phyloP scores from a whole-genome alignment of 2,113 vertebrate species.

The Caranx ignobilis region DNA sequence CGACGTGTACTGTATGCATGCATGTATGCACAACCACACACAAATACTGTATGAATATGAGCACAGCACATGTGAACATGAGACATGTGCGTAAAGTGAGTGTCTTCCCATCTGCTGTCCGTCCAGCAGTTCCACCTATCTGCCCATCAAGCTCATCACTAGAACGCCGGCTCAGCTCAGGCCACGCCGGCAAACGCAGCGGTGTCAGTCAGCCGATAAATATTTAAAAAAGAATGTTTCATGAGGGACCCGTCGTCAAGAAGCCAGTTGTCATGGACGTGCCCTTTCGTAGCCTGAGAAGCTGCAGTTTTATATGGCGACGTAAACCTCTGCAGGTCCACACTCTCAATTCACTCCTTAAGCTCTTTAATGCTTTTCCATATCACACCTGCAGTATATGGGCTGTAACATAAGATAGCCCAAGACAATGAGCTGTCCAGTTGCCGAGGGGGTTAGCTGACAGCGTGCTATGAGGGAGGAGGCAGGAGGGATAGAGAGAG shows the following conservation, averaged over 20 bases:
- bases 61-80: conserved; percentile 45
- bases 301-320: conserved; percentile 55
- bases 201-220: conserved; percentile 33
- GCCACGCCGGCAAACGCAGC: conserved; percentile 37
- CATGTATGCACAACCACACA: conserved; percentile 61
- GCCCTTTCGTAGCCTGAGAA: conserved; percentile 41
- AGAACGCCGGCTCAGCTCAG: conserved; percentile 8
- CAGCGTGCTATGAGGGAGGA: conserved; percentile 61
- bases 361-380: conserved; percentile 73
- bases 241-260: conserved; percentile 16
- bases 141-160: conserved; percentile 57
- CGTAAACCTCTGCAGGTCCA: conserved; percentile 63
- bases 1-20: conserved; percentile 62
- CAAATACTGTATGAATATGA: conserved; percentile 53
- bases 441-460: conserved; percentile 68
- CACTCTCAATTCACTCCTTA: conserved; percentile 68
- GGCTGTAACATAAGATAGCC: conserved; percentile 74
- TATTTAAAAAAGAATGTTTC: conserved; percentile 37
- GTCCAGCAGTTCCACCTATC: conserved; percentile 41
- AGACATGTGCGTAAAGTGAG: conserved; percentile 16
- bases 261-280: conserved; percentile 22
- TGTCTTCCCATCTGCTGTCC: conserved; percentile 54
- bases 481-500: conserved; percentile 59
- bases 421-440: conserved; percentile 78
- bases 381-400: conserved; percentile 76